Conservation (phyloP, 2,113 vertebrate species). For the Chloebia gouldiae region DNA sequence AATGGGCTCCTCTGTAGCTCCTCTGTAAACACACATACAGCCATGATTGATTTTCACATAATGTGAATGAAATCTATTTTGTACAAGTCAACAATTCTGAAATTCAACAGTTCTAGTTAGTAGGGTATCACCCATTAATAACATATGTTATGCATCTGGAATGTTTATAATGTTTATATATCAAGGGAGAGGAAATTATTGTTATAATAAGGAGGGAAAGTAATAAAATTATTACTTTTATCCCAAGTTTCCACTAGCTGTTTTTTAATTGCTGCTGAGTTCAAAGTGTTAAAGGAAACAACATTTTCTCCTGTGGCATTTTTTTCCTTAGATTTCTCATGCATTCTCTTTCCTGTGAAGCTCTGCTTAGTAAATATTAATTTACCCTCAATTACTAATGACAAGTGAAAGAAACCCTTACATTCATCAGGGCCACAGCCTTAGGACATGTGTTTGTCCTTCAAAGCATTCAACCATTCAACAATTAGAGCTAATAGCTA, state of each 20-base stretch:
- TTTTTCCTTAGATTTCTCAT: slow-evolving; percentile 24
- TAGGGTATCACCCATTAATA: neutral
- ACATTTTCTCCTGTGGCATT: neutral
- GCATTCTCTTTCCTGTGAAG: slow-evolving; percentile 38
- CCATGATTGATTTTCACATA: neutral
- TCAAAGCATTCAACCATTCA: slow-evolving; percentile 75
- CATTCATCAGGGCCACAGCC: slow-evolving; percentile 69
- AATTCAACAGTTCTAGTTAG: neutral
- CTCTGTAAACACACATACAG: neutral
- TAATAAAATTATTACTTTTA: slow-evolving; percentile 1
- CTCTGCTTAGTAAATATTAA: slow-evolving; percentile 80
- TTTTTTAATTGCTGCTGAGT: slow-evolving; percentile 13
- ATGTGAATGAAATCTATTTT: neutral
- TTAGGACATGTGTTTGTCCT: slow-evolving; percentile 70
- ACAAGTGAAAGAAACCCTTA: slow-evolving; percentile 77
- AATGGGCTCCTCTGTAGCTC: neutral
- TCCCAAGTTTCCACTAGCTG: slow-evolving; percentile 3
- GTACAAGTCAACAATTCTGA: neutral
- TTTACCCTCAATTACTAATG: slow-evolving; percentile 77
- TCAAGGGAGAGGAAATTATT: neutral
- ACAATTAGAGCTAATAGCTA: slow-evolving; percentile 85
- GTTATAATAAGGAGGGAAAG: neutral
- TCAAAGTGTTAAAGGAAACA: slow-evolving; percentile 34
- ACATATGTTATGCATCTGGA: neutral
- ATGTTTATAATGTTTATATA: neutral